These are phyloP conservation scores for Apotomis betuletana DNA, from an alignment of 2,888 invertebrate species.

Conservation along the genomic window DNA sequence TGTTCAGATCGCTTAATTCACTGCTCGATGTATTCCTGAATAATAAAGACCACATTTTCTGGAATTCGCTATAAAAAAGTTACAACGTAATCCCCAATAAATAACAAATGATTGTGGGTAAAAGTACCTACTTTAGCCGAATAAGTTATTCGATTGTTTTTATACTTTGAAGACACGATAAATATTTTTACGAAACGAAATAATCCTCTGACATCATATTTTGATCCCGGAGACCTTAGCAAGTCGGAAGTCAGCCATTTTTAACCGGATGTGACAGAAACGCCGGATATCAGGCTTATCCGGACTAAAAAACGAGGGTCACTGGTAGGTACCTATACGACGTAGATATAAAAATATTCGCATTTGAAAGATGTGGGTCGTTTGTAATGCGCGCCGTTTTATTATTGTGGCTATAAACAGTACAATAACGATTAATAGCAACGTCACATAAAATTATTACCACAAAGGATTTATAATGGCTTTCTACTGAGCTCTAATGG, in stretches of 20 bases:
- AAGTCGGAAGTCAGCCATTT: conserved; percentile 32
- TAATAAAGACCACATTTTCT: conserved; percentile 22
- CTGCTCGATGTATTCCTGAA: conserved; percentile 14
- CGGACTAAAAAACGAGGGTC: conserved; percentile 26
- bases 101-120: too few species aligned
- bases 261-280: conserved; percentile 36
- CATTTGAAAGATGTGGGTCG: conserved; percentile 16
- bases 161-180: not conserved
- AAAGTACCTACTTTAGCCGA: not conserved
- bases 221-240: conserved; percentile 3
- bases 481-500: conserved; percentile 25
- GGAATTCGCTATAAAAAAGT: conserved; percentile 1
- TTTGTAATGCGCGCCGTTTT: not conserved
- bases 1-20: conserved; percentile 26
- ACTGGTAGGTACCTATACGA: conserved; percentile 2
- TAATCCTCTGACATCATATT: not conserved
- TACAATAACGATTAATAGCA: conserved; percentile 13
- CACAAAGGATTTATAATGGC: conserved; percentile 34
- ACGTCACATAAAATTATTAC: conserved; percentile 5
- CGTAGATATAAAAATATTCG: conserved; percentile 16
- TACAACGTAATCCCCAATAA: too few species aligned
- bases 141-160: not conserved
- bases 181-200: not conserved
- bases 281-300: conserved; percentile 37
- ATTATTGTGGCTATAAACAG: not conserved